phyloP scores from a whole-genome alignment of 2,797 vertebrate species.

The Adelosebastes latens region DNA sequence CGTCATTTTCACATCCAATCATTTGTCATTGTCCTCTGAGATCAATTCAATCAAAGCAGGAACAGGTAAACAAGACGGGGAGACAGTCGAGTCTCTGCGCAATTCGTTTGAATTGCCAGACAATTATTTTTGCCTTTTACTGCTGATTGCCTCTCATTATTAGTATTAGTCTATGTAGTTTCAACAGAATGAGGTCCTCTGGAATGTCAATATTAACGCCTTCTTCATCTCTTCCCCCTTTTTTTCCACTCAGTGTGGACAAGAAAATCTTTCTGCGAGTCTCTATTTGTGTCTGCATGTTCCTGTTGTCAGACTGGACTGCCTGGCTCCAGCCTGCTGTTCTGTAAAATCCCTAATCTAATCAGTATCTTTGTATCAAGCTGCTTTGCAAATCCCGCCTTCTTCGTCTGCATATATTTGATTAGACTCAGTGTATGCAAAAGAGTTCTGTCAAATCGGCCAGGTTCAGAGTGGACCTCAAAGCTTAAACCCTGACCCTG shows the following conservation, averaged over 20 bases:
- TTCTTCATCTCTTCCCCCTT: neutral
- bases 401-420: conserved; percentile 60
- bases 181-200: conserved; percentile 11
- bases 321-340: conserved; percentile 40
- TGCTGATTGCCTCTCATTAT: conserved; percentile 32
- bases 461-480: conserved; percentile 70
- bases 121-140: conserved; percentile 25
- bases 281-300: conserved; percentile 17
- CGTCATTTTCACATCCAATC: conserved; percentile 36
- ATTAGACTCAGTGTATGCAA: conserved; percentile 70
- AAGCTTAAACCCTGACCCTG: conserved; percentile 76
- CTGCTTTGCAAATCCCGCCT: conserved; percentile 68
- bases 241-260: neutral
- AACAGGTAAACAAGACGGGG: conserved; percentile 31
- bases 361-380: conserved; percentile 66
- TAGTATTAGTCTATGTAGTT: conserved; percentile 1
- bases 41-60: conserved; percentile 37
- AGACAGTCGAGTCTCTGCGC: neutral
- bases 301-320: conserved; percentile 18
- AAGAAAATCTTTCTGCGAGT: conserved; percentile 18
- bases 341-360: conserved; percentile 67
- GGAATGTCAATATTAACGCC: conserved; percentile 25
- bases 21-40: conserved; percentile 26
- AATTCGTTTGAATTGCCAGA: conserved; percentile 1
- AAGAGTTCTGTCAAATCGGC: conserved; percentile 58